Conservation (phyloP, 2,797 vertebrate genomes). For the Enteromius trimaculatus region DNA sequence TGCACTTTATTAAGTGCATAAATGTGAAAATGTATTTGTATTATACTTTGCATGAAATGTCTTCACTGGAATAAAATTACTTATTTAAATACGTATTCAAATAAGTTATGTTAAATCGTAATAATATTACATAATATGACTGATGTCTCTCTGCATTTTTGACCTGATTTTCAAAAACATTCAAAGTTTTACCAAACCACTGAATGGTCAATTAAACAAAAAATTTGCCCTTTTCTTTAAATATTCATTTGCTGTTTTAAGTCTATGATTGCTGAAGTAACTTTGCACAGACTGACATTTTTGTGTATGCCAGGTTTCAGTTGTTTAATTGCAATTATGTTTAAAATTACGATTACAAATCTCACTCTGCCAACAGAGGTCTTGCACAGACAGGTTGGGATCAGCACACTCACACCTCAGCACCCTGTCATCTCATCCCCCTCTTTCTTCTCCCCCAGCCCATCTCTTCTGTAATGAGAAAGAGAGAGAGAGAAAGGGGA, state of each 20-base stretch:
- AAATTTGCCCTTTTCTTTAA: not conserved
- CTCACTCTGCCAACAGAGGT: not conserved
- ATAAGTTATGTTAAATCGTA: not conserved
- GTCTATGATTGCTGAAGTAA: not conserved
- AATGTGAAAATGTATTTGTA: too few relatives aligned
- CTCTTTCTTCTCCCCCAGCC: slow-evolving; percentile 59
- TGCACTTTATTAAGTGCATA: too few relatives aligned
- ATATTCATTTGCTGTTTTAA: not conserved
- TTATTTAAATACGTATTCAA: not conserved
- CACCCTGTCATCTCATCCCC: slow-evolving; percentile 26
- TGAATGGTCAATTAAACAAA: not conserved
- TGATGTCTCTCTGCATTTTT: not conserved
- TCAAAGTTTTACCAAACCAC: not conserved
- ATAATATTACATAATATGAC: not conserved
- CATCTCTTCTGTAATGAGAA: slow-evolving; percentile 60
- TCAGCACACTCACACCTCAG: not conserved
- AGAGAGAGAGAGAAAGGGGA: not conserved
- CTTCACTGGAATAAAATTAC: not conserved
- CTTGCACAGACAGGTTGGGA: not conserved
- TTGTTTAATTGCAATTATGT: slow-evolving; percentile 16
- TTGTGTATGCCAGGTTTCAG: not conserved
- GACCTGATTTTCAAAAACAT: not conserved
- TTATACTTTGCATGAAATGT: not conserved
- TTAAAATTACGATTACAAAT: slow-evolving; percentile 34
- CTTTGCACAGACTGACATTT: not conserved